Percentiles rank a stretch among this genome's conserved stretches.
Conservation (phyloP, 2,888 invertebrate species). For the Netelia virgata region DNA sequence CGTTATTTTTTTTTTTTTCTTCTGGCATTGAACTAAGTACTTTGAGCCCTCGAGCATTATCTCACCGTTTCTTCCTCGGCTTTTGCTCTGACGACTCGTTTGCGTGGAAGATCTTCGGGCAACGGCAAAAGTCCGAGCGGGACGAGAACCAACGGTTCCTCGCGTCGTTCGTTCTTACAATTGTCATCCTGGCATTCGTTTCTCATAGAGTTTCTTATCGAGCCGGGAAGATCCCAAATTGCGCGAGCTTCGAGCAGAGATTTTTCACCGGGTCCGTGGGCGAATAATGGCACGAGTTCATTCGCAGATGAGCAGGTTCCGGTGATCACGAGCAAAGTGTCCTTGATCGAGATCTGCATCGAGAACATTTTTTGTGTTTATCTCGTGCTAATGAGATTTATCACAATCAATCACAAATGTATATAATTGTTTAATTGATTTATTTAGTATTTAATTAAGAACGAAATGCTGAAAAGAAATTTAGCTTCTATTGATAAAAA, state of each 20-base stretch:
- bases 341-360: constrained; percentile 67
- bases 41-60: constrained; percentile 18
- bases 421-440: not conserved
- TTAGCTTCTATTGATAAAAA: no score
- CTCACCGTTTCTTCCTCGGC: constrained; percentile 66
- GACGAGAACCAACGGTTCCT: constrained; percentile 31
- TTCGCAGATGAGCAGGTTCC: constrained; percentile 68
- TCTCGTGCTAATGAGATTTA: not conserved
- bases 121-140: constrained; percentile 9
- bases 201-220: constrained; percentile 65
- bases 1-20: not conserved
- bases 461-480: no score
- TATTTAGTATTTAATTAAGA: no score
- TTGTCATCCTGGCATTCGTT: constrained; percentile 59
- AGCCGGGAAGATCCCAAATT: constrained; percentile 72
- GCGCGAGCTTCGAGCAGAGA: constrained; percentile 63
- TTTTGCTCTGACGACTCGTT: constrained; percentile 59
- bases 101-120: constrained; percentile 41
- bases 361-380: not conserved
- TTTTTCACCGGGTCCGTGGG: constrained; percentile 74
- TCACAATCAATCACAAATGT: no score
- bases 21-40: not conserved
- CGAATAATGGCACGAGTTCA: constrained; percentile 71
- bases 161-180: constrained; percentile 62
- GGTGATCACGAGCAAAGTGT: constrained; percentile 74